These are phyloP conservation scores for Eubucco bourcierii DNA, from an alignment of 2,113 vertebrate species.

Conservation along the genomic window DNA sequence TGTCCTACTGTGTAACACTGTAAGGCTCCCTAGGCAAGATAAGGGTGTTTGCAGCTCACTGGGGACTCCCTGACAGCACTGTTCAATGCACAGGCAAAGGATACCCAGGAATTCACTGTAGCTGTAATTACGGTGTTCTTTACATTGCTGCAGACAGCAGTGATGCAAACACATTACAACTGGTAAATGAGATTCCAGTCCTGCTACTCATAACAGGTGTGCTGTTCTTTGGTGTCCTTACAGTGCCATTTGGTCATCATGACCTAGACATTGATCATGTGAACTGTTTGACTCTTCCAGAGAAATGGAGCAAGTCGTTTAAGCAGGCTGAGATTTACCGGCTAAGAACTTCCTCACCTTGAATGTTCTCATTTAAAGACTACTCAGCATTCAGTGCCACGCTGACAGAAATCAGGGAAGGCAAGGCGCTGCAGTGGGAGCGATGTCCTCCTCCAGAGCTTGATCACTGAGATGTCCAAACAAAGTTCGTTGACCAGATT, in stretches of 20 bases:
- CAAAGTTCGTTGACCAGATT: not conserved
- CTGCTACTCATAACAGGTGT: not conserved
- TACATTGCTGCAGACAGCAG: not conserved
- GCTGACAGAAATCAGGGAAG: not conserved
- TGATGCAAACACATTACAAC: not conserved
- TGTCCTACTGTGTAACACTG: not conserved
- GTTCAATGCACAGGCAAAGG: not conserved
- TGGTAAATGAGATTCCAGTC: not conserved
- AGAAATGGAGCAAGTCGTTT: not conserved
- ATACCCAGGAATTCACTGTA: not conserved
- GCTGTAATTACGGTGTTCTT: not conserved
- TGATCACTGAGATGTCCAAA: not conserved
- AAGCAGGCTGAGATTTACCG: not conserved
- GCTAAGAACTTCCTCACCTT: not conserved
- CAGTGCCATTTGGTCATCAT: not conserved
- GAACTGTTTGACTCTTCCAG: not conserved
- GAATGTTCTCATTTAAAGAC: not conserved
- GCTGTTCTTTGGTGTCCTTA: not conserved
- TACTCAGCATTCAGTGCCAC: accelerated
- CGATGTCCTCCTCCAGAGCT: not conserved
- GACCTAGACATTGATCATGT: not conserved
- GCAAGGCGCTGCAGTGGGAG: not conserved
- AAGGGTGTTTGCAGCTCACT: not conserved
- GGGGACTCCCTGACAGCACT: not conserved
- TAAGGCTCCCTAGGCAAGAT: not conserved